Conservation (phyloP, 1,140 invertebrate genomes). For the Micrasema longulum region DNA sequence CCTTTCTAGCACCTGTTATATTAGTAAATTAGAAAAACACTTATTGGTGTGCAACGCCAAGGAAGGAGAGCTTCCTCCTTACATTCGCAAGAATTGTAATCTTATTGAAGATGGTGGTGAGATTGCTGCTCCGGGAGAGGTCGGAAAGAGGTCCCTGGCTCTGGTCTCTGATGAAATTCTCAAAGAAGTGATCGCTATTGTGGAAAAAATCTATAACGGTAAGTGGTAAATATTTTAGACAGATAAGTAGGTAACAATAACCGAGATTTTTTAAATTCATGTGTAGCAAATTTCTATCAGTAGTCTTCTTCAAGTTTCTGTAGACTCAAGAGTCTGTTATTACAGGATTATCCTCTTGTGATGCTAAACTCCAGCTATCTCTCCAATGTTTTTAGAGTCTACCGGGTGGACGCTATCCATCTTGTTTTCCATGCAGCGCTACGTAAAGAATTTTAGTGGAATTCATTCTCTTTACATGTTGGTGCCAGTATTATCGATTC, state of each 20-base stretch:
- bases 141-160: conserved; percentile 59
- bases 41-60: conserved; percentile 82
- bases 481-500: no score
- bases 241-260: neutral
- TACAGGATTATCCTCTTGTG: no score
- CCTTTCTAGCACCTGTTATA: conserved; percentile 77
- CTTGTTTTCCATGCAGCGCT: no score
- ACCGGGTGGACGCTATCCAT: no score
- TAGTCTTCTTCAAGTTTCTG: no score
- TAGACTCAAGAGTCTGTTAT: no score
- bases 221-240: neutral
- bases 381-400: no score
- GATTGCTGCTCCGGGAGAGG: conserved; percentile 24
- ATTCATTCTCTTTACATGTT: no score
- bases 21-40: conserved; percentile 78
- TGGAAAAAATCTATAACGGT: conserved; percentile 65
- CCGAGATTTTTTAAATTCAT: no score
- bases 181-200: conserved; percentile 62
- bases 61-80: conserved; percentile 66
- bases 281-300: no score
- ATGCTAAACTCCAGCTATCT: no score
- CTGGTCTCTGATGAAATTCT: conserved; percentile 61
- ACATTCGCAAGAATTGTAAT: conserved; percentile 76
- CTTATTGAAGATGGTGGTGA: conserved; percentile 56
- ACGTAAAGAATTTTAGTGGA: no score